These are phyloP conservation scores for Oikopleura albicans DNA, from an alignment of 23 tunicate species.

Conservation along the genomic window DNA sequence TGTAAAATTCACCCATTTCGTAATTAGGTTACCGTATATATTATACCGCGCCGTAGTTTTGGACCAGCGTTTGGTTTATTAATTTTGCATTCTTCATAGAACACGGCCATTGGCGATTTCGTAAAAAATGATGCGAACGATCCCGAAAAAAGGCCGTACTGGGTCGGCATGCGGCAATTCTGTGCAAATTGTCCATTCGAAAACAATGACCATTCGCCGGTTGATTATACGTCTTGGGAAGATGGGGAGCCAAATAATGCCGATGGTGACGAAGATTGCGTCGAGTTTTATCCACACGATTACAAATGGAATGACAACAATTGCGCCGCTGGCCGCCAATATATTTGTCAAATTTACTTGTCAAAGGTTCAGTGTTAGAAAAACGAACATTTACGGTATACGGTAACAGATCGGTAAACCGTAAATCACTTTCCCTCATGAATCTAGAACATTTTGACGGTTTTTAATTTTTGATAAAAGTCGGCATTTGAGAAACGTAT, in stretches of 20 bases:
- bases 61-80: too few relatives aligned
- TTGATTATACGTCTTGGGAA: not conserved
- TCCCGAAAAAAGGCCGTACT: not conserved
- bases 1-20: too few relatives aligned
- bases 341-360: not conserved
- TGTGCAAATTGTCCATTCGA: not conserved
- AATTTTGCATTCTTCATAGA: too few relatives aligned
- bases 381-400: too few relatives aligned
- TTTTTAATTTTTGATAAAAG: too few relatives aligned
- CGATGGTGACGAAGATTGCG: slow-evolving; percentile 1
- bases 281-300: not conserved
- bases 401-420: too few relatives aligned
- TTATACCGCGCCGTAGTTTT: too few relatives aligned
- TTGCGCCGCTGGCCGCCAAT: not conserved
- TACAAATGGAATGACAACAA: slow-evolving; percentile 8
- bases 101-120: not conserved
- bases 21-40: too few relatives aligned
- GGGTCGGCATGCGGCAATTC: slow-evolving; percentile 1
- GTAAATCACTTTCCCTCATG: too few relatives aligned
- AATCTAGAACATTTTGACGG: too few relatives aligned
- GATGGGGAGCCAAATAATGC: not conserved
- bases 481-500: too few relatives aligned
- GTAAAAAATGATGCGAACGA: not conserved
- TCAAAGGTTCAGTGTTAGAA: too few relatives aligned
- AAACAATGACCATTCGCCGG: not conserved